These are phyloP conservation scores for Thereuonema tuberculata DNA, from an alignment of 1,140 invertebrate genomes.

Conservation along the genomic window DNA sequence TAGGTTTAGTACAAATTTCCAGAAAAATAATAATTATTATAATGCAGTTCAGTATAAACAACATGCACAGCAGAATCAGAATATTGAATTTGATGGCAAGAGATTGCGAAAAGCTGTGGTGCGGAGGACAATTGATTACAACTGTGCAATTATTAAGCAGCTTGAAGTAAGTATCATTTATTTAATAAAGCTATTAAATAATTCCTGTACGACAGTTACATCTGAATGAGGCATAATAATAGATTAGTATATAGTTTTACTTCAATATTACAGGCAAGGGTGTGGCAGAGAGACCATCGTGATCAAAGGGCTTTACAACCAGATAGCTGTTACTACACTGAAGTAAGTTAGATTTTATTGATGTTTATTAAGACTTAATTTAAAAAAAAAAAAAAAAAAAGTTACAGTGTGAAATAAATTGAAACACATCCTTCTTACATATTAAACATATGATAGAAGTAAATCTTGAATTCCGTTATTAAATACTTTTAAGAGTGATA, in stretches of 20 bases:
- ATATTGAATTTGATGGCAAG: slow-evolving; percentile 81
- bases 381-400: too few relatives aligned
- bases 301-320: slow-evolving; percentile 76
- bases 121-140: slow-evolving; percentile 96
- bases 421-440: too few relatives aligned
- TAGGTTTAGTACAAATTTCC: not conserved
- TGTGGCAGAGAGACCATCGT: slow-evolving; percentile 84
- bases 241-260: too few relatives aligned
- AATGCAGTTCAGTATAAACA: slow-evolving; percentile 7
- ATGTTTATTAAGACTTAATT: too few relatives aligned
- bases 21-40: slow-evolving; percentile 10
- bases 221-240: not conserved
- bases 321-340: slow-evolving; percentile 57
- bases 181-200: not conserved
- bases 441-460: too few relatives aligned
- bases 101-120: slow-evolving; percentile 88
- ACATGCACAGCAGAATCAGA: not conserved
- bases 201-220: too few relatives aligned
- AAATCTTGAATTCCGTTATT: too few relatives aligned
- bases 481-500: too few relatives aligned
- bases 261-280: slow-evolving; percentile 71
- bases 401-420: too few relatives aligned
- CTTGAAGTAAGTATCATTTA: slow-evolving; percentile 49
- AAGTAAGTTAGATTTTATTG: slow-evolving; percentile 29
- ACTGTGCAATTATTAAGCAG: slow-evolving; percentile 84